Conservation (phyloP, 1,140 invertebrate genomes). For the Ceratina japonica region DNA sequence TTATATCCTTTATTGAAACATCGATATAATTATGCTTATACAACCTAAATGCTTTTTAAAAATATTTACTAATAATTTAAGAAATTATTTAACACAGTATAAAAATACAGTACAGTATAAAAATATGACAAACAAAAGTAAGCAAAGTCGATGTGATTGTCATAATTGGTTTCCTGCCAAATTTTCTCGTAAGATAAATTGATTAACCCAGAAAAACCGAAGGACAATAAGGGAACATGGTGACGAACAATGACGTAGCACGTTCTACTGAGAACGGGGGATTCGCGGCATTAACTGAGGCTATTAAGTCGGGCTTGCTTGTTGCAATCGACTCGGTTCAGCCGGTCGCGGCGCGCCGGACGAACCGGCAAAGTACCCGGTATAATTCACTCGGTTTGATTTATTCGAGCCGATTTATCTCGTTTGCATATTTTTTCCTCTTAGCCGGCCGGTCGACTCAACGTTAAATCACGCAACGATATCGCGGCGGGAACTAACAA, state of each 20-base stretch:
- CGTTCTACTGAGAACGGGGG: conserved; percentile 36
- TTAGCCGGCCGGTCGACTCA: background rate
- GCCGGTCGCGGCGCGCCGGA: conserved; percentile 38
- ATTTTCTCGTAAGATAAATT: too few relatives aligned
- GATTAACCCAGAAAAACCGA: background rate
- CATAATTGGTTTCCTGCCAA: too few relatives aligned
- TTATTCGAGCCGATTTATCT: conserved; percentile 58
- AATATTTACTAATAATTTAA: too few relatives aligned
- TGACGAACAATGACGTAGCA: background rate
- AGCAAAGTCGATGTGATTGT: too few relatives aligned
- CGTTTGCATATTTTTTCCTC: conserved; percentile 48
- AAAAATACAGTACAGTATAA: too few relatives aligned
- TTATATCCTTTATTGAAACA: too few relatives aligned
- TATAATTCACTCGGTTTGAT: conserved; percentile 60
- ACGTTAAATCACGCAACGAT: conserved; percentile 39
- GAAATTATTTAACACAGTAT: too few relatives aligned
- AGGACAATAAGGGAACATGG: background rate
- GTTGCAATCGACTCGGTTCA: conserved; percentile 36
- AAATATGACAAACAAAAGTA: too few relatives aligned
- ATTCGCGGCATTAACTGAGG: conserved; percentile 28
- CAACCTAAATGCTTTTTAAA: too few relatives aligned
- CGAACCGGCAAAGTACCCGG: conserved; percentile 44
- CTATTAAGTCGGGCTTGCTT: conserved; percentile 50
- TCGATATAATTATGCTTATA: too few relatives aligned
- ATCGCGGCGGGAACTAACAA: conserved; percentile 36